These are phyloP conservation scores for Nibea albiflora DNA, from an alignment of 2,113 vertebrate species.

Conservation along the genomic window DNA sequence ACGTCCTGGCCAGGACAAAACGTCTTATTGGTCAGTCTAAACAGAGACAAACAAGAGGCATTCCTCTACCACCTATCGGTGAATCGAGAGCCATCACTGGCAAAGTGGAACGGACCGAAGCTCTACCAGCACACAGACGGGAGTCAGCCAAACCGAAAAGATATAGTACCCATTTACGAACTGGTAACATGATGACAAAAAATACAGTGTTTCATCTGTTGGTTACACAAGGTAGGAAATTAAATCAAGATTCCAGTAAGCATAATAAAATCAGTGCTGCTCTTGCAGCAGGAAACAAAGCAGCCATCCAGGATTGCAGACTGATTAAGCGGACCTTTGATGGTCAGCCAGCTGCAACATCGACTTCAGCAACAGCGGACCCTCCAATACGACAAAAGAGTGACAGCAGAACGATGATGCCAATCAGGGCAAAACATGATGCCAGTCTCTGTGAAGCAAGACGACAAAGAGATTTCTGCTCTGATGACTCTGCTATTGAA, in stretches of 20 bases:
- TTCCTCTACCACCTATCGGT: constrained; percentile 74
- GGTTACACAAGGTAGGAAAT: constrained; percentile 8
- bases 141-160: constrained; percentile 13
- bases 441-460: constrained; percentile 15
- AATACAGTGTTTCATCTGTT: constrained; percentile 16
- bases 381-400: constrained; percentile 26
- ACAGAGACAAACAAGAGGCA: constrained; percentile 12
- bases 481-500: constrained; percentile 69
- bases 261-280: constrained; percentile 29
- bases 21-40: constrained; percentile 26
- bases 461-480: constrained; percentile 50
- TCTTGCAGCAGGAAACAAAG: constrained; percentile 26
- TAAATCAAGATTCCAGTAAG: constrained; percentile 2
- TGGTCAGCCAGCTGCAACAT: constrained; percentile 23
- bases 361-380: constrained; percentile 16
- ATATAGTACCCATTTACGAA: neutral
- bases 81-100: constrained; percentile 30
- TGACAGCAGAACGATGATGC: constrained; percentile 17
- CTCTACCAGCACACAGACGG: neutral
- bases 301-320: constrained; percentile 19
- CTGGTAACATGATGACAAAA: constrained; percentile 20
- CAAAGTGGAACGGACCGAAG: constrained; percentile 1
- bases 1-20: constrained; percentile 35
- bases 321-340: constrained; percentile 37
- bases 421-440: constrained; percentile 48